These are phyloP conservation scores for Timema cristinae DNA, from an alignment of 2,888 invertebrate genomes.

Conservation along the genomic window DNA sequence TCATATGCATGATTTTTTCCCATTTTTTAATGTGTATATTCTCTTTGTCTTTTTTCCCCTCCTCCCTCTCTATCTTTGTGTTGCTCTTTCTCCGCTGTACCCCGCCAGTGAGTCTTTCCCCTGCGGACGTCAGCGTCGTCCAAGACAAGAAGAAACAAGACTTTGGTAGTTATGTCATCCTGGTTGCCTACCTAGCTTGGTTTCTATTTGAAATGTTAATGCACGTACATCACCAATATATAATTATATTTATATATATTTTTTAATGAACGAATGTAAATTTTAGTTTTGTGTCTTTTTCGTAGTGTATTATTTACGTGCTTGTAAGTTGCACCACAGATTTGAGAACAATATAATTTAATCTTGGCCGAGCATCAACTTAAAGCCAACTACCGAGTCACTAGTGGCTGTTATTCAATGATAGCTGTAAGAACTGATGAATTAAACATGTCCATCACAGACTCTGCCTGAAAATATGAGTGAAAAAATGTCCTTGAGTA, in stretches of 20 bases:
- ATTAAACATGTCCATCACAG: no score
- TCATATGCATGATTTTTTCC: slow-evolving; percentile 10
- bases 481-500: no score
- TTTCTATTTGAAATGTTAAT: slow-evolving; percentile 14
- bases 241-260: not conserved
- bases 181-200: slow-evolving; percentile 15
- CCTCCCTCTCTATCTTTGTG: slow-evolving; percentile 18
- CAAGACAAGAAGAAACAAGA: slow-evolving; percentile 27
- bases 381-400: no score
- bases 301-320: not conserved
- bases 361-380: no score
- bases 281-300: not conserved
- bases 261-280: not conserved
- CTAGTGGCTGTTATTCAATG: no score
- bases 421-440: no score
- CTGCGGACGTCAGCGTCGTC: slow-evolving; percentile 24
- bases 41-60: slow-evolving; percentile 21
- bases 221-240: slow-evolving; percentile 1
- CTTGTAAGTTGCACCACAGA: not conserved
- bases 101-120: slow-evolving; percentile 30
- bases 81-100: slow-evolving; percentile 24
- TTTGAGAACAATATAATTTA: no score
- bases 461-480: no score
- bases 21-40: slow-evolving; percentile 23
- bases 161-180: slow-evolving; percentile 30